Base-by-base conservation (phyloP, 2,888 invertebrate species). In the Xylophagus ater region DNA sequence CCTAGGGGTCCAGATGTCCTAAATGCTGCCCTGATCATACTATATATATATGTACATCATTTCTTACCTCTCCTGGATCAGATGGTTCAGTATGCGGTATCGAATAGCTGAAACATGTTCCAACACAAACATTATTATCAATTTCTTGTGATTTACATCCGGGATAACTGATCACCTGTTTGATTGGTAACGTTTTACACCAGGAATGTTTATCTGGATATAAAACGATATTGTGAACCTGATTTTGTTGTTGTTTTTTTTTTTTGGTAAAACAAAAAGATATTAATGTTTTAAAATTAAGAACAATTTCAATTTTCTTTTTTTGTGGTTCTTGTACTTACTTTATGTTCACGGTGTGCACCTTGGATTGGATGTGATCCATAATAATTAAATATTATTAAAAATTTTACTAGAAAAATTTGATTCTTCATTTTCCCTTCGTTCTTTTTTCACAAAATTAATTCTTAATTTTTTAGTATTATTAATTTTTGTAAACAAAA, bases 201-300 rank as follows among this genome's bases (percentile, higher is more conserved):
- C 78, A 78, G 17, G 78, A 78, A 55, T 78, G 75, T 49, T 75
- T 73, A 54, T 78, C 76, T 2, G 78, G 78, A 52, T 78, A 78
- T 26, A 78, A 58, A 4, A 78, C 77, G 43, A 79, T 76, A 54
- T 78, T 78, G 62, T 78, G 78, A 6, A 78, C 77, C 51, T 51
- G 10, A 7, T 19, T 14, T 13, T 6, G 14, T 14, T 10, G 7
- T 12, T 10, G n/a, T 13, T 2, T 76, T 77, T 31, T 23, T 9
- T 17, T 17, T 23, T 8, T 13, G 10, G 9, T 23, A 14, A 21
- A 19, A 10, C 4, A 33, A 10, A 18, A n/a, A 13, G n/a, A 26
- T 8, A 6, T 8, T 8, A 26, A 26, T 13, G 26, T 5, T 26
- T 13, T 10, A 26, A 26, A 21, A 21, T 7, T 21, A 7, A 21